These are phyloP conservation scores for Apogon hyalosoma DNA, from an alignment of 2,797 vertebrate species.

Conservation along the genomic window DNA sequence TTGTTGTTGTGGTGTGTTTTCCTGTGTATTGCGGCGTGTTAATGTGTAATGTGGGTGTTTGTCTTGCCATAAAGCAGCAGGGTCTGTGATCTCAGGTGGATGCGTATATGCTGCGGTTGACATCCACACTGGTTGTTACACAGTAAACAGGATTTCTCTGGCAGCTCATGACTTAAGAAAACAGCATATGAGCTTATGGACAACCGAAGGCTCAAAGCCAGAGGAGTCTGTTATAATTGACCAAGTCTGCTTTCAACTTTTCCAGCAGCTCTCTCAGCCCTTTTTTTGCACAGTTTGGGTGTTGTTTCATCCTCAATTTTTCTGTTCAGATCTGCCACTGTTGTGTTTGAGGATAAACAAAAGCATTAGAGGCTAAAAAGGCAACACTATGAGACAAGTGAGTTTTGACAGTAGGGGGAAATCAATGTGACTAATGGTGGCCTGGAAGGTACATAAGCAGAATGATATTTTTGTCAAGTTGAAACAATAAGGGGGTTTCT, in stretches of 20 bases:
- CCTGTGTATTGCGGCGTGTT: constrained; percentile 47
- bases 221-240: constrained; percentile 74
- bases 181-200: constrained; percentile 47
- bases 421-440: constrained; percentile 52
- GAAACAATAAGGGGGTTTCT: background rate
- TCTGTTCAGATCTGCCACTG: constrained; percentile 26
- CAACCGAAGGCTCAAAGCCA: constrained; percentile 59
- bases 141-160: constrained; percentile 68
- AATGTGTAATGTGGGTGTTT: constrained; percentile 73
- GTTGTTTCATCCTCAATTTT: constrained; percentile 38
- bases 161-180: constrained; percentile 59
- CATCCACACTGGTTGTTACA: constrained; percentile 59
- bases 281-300: constrained; percentile 25
- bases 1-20: constrained; percentile 57
- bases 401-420: constrained; percentile 29
- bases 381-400: constrained; percentile 34
- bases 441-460: constrained; percentile 39
- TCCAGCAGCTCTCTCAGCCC: constrained; percentile 6
- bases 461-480: constrained; percentile 26
- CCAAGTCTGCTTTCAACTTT: constrained; percentile 65
- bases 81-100: constrained; percentile 74
- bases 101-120: constrained; percentile 54
- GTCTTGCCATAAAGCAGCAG: constrained; percentile 64
- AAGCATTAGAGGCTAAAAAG: constrained; percentile 47
- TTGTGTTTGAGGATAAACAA: constrained; percentile 58